Conservation (phyloP, 2,888 invertebrate species). For the Diachrysia chrysitis region DNA sequence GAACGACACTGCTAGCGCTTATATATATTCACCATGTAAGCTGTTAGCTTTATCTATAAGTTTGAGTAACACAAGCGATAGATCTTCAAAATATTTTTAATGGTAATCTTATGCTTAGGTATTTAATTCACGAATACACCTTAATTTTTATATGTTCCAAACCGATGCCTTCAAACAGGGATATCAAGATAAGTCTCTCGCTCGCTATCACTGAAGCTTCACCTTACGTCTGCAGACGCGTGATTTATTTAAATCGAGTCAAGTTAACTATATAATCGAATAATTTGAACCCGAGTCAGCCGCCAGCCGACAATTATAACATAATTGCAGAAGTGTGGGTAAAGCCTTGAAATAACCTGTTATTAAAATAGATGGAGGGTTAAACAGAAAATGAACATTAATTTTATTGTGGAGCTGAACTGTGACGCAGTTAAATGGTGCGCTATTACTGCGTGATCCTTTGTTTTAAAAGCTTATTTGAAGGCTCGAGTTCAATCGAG, state of each 20-base stretch:
- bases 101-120: too few species aligned
- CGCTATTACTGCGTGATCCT: slow-evolving; percentile 34
- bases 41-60: too few species aligned
- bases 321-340: slow-evolving; percentile 11
- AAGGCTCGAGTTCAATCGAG: background rate
- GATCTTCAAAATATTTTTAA: too few species aligned
- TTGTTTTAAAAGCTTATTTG: slow-evolving; percentile 23
- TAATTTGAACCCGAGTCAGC: slow-evolving; percentile 3
- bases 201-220: background rate
- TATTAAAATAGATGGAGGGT: slow-evolving; percentile 20
- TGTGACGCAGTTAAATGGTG: slow-evolving; percentile 28
- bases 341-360: slow-evolving; percentile 13
- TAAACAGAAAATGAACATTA: slow-evolving; percentile 27
- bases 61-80: too few species aligned
- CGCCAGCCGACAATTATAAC: slow-evolving; percentile 1
- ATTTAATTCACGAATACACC: too few species aligned
- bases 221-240: background rate
- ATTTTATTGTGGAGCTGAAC: slow-evolving; percentile 25
- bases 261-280: slow-evolving; percentile 8
- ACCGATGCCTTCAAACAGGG: background rate
- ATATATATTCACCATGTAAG: background rate
- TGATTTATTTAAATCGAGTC: slow-evolving; percentile 6
- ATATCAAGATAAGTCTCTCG: background rate
- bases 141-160: background rate
- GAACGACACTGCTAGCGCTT: background rate